Percentiles rank a stretch among this genome's conserved stretches.
These are phyloP conservation scores for Anhinga anhinga DNA, from an alignment of 2,113 vertebrate genomes.

Conservation along the genomic window DNA sequence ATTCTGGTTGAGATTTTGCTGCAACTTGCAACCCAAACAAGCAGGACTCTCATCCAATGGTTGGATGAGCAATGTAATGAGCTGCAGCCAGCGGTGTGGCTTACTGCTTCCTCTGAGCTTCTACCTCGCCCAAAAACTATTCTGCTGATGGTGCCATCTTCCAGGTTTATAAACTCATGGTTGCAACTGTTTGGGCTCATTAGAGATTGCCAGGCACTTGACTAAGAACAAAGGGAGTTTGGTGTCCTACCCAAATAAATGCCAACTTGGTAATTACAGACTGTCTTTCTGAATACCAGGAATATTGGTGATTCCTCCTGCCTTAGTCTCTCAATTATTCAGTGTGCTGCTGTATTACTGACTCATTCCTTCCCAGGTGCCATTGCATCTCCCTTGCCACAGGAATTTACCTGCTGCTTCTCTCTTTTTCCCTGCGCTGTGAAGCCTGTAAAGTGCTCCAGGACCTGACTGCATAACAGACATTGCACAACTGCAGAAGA, in stretches of 20 bases:
- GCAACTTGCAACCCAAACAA: neutral
- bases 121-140: neutral
- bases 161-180: neutral
- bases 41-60: fast-evolving
- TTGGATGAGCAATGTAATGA: neutral
- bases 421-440: neutral
- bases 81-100: neutral
- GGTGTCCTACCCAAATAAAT: neutral
- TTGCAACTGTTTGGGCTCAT: neutral
- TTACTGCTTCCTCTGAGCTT: neutral
- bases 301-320: neutral
- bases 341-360: neutral
- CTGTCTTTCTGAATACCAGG: neutral
- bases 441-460: neutral
- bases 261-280: neutral
- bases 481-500: neutral
- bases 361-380: neutral
- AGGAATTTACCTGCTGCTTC: neutral
- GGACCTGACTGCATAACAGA: neutral
- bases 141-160: neutral
- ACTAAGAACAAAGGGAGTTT: neutral
- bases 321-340: neutral
- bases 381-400: neutral
- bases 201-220: neutral
- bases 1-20: neutral